Base-by-base conservation (phyloP, 2,797 vertebrate species). In the Saxicola maurus region DNA sequence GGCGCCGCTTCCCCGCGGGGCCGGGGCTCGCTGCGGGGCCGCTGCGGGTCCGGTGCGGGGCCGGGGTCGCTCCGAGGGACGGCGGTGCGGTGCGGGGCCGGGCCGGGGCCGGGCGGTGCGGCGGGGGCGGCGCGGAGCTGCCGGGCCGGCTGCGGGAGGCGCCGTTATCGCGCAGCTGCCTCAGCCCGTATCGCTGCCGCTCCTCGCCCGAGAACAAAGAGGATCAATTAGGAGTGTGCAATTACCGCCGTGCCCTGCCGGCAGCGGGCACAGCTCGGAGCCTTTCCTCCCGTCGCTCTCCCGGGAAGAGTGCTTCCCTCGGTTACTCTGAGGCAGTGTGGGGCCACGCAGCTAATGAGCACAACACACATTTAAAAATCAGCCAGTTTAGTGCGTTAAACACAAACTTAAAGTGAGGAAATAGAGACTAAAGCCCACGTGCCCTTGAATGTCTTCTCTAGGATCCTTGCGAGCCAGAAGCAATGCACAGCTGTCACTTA, bases 171-270 rank as follows among this genome's bases (percentile, higher is more conserved):
- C 46, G 66, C 62, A 28, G 92, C 17, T 53, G 75, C 64, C 64
- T 66, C 76, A 4, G 88, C 61, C 80, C 38, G 33, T 46, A 49
- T 87, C 80, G 53, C 71, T 2, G 75, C 71, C 4, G 81, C 62
- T 84, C 8, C 33, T 10, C 20, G 30, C 0, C 2, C 55, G 51
- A 61, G 90, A 87, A 87, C 93, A 92, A 93, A 93, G 93, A 74
- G 83, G 83, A 61, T 87, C 81, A 48, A 27, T 83, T 60, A 42
- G 33, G 92, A 31, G 73, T 2, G 73, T 57, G 91, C 83, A 9
- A 3, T 45, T 33, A 23, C 2, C 13, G 74, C 61, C 53, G 62
- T 7, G 55, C 49, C 28, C 55, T 45, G 76, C 43, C 56, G 20
- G 57, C 55, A 1, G 33, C 12, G 3, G 75, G 73, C 48, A 35